Evolutionary conservation across 2,888 invertebrate genomes (phyloP), one percentile per base, ranked within the genome.

Genomic region (Perithous albicinctus): DNA sequence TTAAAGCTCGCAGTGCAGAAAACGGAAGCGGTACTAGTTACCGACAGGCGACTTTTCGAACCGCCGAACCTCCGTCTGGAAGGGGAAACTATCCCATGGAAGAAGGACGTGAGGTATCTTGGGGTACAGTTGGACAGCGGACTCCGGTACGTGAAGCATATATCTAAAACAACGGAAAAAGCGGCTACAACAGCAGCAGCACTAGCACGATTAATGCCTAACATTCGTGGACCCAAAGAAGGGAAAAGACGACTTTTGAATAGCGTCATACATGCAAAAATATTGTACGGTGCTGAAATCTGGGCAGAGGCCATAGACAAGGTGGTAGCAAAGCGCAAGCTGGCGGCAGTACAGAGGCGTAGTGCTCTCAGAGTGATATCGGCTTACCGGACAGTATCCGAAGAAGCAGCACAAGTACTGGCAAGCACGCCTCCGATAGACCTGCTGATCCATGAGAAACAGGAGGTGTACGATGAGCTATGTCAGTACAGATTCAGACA

Each of bases 181-280:
- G 35, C 72, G 10, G 63, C 78, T 0, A 5, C 26, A 7, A 10
- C 35, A 7, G n/a, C n/a, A n/a, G n/a, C n/a, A n/a, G n/a, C n/a
- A n/a, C n/a, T n/a, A n/a, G n/a, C n/a, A n/a, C n/a, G 32, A 41
- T 29, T 85, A 1, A 84, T 84, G 84, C 77, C 84, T 10, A 86
- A 85, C 74, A 48, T 81, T 6, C 74, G 63, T 0, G 84, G 86
- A 1, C 82, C 78, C 0, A 38, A 43, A 1, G 48, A 72, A 4
- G 12, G 66, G 10, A 82, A 69, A 46, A 69, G 85, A 15, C 43
- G 32, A 20, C 26, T 85, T 15, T 56, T 85, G 8, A 73, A 66
- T 38, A 41, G 78, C 8, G 76, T 69, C 0, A 46, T 77, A 2
- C 64, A 78, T n/a, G n/a, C n/a, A n/a, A n/a, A n/a, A n/a, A n/a